Evolutionary conservation across 2,113 vertebrate genomes (phyloP).

Genomic region (Oncorhynchus tshawytscha): DNA sequence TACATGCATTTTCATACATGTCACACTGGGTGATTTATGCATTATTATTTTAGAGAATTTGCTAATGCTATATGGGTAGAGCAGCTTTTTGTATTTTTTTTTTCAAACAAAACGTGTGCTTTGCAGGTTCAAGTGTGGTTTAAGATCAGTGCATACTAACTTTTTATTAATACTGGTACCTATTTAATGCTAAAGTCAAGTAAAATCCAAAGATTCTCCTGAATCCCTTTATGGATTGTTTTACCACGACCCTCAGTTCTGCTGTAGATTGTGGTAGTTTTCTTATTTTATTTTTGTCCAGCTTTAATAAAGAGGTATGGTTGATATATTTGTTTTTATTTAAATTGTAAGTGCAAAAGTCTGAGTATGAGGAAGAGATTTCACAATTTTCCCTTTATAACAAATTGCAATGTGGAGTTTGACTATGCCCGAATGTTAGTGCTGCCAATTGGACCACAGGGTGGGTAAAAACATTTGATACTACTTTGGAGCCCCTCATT

Average conservation of each 20-base stretch:
- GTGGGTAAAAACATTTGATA: too few species aligned
- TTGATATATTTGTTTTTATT: constrained; percentile 11
- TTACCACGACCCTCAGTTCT: not conserved
- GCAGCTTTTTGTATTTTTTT: not conserved
- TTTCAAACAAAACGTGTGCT: not conserved
- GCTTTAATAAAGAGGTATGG: constrained; percentile 45
- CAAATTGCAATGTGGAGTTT: too few species aligned
- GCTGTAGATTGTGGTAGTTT: not conserved
- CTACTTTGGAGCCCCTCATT: constrained; percentile 32
- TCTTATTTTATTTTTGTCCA: constrained; percentile 27
- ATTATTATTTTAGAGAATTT: not conserved
- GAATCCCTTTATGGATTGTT: not conserved
- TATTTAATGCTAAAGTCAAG: not conserved
- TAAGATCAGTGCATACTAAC: not conserved
- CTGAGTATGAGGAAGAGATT: not conserved
- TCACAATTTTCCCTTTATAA: not conserved
- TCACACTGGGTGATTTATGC: not conserved
- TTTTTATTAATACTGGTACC: not conserved
- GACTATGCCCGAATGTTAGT: too few species aligned
- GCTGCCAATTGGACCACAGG: too few species aligned
- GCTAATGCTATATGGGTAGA: not conserved
- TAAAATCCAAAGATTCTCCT: not conserved
- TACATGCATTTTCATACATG: not conserved
- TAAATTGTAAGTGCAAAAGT: not conserved
- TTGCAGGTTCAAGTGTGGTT: not conserved